A percentile compares a stretch with the other conserved stretches of the same genome.
These are phyloP conservation scores for Cheumatopsyche charites DNA, from an alignment of 1,140 invertebrate species.

Conservation along the genomic window DNA sequence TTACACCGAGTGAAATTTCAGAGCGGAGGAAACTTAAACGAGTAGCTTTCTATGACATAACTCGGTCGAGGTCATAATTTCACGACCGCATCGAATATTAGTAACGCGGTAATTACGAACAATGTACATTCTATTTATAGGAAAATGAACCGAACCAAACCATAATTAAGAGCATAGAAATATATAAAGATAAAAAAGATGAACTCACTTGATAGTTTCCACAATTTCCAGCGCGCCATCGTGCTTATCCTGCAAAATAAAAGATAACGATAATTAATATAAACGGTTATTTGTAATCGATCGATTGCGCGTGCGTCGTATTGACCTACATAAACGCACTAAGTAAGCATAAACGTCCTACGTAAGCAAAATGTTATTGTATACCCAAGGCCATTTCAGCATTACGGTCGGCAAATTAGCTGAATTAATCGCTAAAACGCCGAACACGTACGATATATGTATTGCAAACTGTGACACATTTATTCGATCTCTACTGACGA, in stretches of 20 bases:
- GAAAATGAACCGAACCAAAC: too few relatives aligned
- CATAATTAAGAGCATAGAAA: not conserved
- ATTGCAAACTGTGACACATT: too few relatives aligned
- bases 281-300: slow-evolving; percentile 1
- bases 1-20: too few relatives aligned
- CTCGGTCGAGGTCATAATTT: too few relatives aligned
- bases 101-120: too few relatives aligned
- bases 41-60: too few relatives aligned
- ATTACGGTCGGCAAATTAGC: not conserved
- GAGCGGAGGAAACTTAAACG: too few relatives aligned
- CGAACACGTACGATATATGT: not conserved
- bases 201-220: slow-evolving; percentile 81
- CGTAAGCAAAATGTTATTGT: not conserved
- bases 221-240: slow-evolving; percentile 89
- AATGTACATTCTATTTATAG: too few relatives aligned
- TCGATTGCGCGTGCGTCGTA: slow-evolving; percentile 3
- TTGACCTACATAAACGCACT: slow-evolving; percentile 9
- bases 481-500: too few relatives aligned
- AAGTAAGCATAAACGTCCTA: slow-evolving; percentile 16
- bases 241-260: slow-evolving; percentile 80
- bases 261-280: slow-evolving; percentile 24
- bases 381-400: not conserved
- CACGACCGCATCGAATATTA: too few relatives aligned
- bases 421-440: not conserved
- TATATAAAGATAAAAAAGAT: not conserved